These are phyloP conservation scores for Bradypodion ventrale DNA, from an alignment of 2,797 vertebrate species.

Conservation along the genomic window DNA sequence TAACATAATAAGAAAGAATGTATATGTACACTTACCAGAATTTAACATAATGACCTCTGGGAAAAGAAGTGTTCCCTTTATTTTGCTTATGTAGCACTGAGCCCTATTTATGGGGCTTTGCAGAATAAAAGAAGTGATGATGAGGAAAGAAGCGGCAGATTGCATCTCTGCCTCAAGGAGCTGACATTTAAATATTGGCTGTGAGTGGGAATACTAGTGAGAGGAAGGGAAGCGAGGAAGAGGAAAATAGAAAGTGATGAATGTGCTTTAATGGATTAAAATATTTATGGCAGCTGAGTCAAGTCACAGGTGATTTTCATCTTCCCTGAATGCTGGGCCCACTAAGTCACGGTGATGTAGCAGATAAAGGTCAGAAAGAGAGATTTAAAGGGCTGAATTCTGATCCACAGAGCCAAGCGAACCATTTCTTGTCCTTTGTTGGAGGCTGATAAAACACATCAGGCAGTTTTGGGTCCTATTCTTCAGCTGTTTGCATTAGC, in stretches of 20 bases:
- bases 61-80: constrained; percentile 1
- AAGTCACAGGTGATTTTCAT: too few relatives aligned
- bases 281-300: neutral
- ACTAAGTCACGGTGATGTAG: too few relatives aligned
- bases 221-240: neutral
- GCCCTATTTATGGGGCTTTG: neutral
- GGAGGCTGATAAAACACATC: neutral
- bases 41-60: neutral
- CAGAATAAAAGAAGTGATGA: neutral
- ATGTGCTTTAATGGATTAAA: neutral
- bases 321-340: too few relatives aligned
- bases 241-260: neutral
- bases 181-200: neutral
- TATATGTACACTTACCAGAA: neutral
- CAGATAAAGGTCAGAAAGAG: too few relatives aligned
- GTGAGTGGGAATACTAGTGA: neutral
- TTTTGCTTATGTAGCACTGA: neutral
- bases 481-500: neutral
- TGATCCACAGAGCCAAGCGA: neutral
- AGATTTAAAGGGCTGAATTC: neutral
- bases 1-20: neutral
- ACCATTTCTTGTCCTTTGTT: neutral
- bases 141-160: neutral
- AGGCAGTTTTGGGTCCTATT: neutral
- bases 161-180: neutral